Percentiles rank a stretch among this genome's conserved stretches.
Conservation (phyloP, 2,888 invertebrate species). For the Crioceris asparagi region DNA sequence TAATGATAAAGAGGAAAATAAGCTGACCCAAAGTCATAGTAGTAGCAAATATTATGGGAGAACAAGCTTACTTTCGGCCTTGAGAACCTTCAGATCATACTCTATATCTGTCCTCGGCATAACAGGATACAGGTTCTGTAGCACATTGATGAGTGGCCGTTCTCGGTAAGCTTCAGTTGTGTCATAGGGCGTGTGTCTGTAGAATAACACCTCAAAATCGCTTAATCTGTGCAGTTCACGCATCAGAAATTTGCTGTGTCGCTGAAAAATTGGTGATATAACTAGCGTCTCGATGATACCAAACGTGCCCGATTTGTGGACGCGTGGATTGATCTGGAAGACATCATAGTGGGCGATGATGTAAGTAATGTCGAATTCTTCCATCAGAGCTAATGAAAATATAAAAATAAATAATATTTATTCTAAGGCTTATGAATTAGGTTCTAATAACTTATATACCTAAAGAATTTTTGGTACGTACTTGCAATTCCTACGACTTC, state of each 20-base stretch:
- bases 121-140: conserved; percentile 26
- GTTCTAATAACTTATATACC: not conserved
- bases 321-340: conserved; percentile 25
- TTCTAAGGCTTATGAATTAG: not conserved
- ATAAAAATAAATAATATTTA: not conserved
- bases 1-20: no score
- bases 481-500: conserved; percentile 27
- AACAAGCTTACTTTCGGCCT: conserved; percentile 19
- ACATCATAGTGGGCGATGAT: conserved; percentile 35
- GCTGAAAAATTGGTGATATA: conserved; percentile 49
- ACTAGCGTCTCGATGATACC: conserved; percentile 40
- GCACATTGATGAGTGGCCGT: conserved; percentile 22
- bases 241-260: conserved; percentile 46
- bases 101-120: conserved; percentile 23
- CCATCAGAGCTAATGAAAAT: conserved; percentile 24
- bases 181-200: conserved; percentile 40
- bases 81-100: conserved; percentile 20
- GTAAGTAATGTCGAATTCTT: conserved; percentile 31
- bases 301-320: conserved; percentile 31
- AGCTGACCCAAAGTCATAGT: no score
- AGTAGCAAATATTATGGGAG: no score
- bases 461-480: conserved; percentile 12
- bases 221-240: conserved; percentile 50
- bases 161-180: conserved; percentile 14
- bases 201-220: conserved; percentile 45